phyloP scores from a whole-genome alignment of 1,140 invertebrate species.

The Drosophila guanche region DNA sequence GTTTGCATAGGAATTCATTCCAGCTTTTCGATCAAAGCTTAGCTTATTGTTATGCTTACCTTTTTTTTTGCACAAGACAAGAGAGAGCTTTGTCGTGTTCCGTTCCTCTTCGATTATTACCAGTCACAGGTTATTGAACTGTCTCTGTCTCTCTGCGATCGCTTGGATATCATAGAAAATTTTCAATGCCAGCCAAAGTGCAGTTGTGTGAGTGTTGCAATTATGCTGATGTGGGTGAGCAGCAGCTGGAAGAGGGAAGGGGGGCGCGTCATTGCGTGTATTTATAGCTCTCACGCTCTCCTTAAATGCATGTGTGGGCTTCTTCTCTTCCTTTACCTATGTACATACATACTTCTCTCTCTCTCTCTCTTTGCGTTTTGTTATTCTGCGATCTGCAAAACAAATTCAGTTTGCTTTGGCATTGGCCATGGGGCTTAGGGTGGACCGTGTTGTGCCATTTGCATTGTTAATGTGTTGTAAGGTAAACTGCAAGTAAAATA shows the following conservation, averaged over 20 bases:
- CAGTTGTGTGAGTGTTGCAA: slow-evolving; percentile 41
- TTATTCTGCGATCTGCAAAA: slow-evolving; percentile 23
- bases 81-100: slow-evolving; percentile 49
- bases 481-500: no score
- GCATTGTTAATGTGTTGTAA: no score
- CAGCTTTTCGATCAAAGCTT: slow-evolving; percentile 53
- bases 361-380: slow-evolving; percentile 16
- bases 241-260: slow-evolving; percentile 11
- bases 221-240: slow-evolving; percentile 54
- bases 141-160: slow-evolving; percentile 28
- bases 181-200: slow-evolving; percentile 69
- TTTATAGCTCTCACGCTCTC: slow-evolving; percentile 60
- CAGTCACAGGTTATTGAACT: slow-evolving; percentile 73
- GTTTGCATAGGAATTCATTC: slow-evolving; percentile 40
- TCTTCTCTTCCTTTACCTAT: slow-evolving; percentile 55
- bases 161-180: slow-evolving; percentile 68
- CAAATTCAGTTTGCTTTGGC: slow-evolving; percentile 38
- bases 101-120: not conserved
- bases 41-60: slow-evolving; percentile 37
- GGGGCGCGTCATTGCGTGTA: slow-evolving; percentile 49
- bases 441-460: slow-evolving; percentile 20
- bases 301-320: slow-evolving; percentile 53
- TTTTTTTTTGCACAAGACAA: slow-evolving; percentile 17
- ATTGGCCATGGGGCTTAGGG: slow-evolving; percentile 54
- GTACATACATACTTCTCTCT: slow-evolving; percentile 15